These are phyloP conservation scores for Perizoma flavofasciatum DNA, from an alignment of 2,888 invertebrate species.

Conservation along the genomic window DNA sequence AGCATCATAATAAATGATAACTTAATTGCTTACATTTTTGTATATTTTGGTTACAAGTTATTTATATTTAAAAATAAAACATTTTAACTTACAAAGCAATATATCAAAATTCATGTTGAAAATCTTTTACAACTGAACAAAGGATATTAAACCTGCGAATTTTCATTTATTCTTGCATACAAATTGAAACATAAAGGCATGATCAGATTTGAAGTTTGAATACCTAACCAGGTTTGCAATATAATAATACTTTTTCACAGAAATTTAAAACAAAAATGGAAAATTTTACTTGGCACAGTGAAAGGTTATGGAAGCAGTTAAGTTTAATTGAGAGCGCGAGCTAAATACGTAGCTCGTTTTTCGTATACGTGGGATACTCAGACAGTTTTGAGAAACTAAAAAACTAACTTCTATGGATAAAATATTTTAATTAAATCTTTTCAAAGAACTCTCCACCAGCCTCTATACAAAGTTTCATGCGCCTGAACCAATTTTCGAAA, in stretches of 20 bases:
- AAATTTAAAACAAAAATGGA: slow-evolving; percentile 2
- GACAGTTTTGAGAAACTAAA: no score
- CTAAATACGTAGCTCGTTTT: slow-evolving; percentile 3
- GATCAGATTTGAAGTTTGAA: slow-evolving; percentile 10
- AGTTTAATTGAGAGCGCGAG: slow-evolving; percentile 19
- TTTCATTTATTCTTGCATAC: slow-evolving; percentile 11
- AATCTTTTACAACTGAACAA: slow-evolving; percentile 15
- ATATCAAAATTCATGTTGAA: slow-evolving; percentile 37
- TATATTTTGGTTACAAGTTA: no score
- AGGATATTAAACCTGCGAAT: slow-evolving; percentile 17
- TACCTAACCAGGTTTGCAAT: not conserved
- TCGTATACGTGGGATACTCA: not conserved
- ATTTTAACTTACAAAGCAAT: slow-evolving; percentile 16
- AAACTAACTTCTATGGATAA: no score
- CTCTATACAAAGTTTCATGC: no score
- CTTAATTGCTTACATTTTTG: no score
- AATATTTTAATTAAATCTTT: no score
- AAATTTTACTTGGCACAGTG: slow-evolving; percentile 7
- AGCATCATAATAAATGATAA: no score
- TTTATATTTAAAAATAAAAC: slow-evolving; percentile 1
- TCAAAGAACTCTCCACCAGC: no score
- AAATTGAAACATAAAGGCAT: slow-evolving; percentile 23
- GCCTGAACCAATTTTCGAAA: no score
- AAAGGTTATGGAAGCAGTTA: slow-evolving; percentile 2
- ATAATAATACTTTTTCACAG: not conserved